A percentile compares a stretch with the other conserved stretches of the same genome.
These are phyloP conservation scores for Arion vulgaris DNA, from an alignment of 1,140 invertebrate genomes.

Conservation along the genomic window DNA sequence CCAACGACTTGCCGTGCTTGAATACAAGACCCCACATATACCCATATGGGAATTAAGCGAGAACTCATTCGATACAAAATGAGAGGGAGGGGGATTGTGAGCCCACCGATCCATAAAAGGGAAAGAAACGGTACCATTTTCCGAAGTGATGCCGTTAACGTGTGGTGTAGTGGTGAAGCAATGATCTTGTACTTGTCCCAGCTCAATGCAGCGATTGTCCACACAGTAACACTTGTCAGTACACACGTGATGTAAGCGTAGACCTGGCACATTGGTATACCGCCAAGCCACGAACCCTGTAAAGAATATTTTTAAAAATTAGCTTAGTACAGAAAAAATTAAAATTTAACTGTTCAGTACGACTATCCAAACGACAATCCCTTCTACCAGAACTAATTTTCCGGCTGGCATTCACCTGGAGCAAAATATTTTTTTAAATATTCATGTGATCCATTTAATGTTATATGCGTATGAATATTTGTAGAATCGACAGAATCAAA, in stretches of 20 bases:
- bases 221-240: constrained; percentile 45
- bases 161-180: constrained; percentile 63
- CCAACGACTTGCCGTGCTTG: constrained; percentile 47
- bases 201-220: constrained; percentile 65
- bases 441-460: too few species aligned
- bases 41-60: constrained; percentile 49
- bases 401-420: too few species aligned
- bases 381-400: too few species aligned
- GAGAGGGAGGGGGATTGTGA: constrained; percentile 49
- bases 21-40: constrained; percentile 51
- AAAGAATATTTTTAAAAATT: constrained; percentile 12
- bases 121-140: constrained; percentile 60
- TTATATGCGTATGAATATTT: too few species aligned
- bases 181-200: constrained; percentile 70
- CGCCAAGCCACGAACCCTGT: constrained; percentile 31
- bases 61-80: constrained; percentile 51
- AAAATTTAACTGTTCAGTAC: too few species aligned
- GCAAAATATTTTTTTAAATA: too few species aligned
- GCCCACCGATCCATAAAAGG: constrained; percentile 52
- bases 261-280: constrained; percentile 28
- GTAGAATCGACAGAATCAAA: too few species aligned
- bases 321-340: too few species aligned
- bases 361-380: too few species aligned
- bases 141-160: constrained; percentile 53
- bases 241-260: constrained; percentile 37